Conservation (phyloP, 2,888 invertebrate genomes). For the Habrosyne pyritoides region DNA sequence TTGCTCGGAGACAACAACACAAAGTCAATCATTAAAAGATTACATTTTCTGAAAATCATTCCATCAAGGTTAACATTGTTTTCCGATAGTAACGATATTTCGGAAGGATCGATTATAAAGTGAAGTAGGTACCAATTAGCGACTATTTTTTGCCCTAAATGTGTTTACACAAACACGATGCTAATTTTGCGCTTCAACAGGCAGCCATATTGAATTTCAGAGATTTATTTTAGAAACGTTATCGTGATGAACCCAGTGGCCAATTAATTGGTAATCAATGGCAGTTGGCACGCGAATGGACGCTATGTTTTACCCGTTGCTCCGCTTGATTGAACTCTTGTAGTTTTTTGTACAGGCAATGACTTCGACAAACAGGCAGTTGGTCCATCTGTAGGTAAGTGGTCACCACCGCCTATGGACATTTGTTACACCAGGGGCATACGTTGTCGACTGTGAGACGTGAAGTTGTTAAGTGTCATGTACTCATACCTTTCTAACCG, state of each 20-base stretch:
- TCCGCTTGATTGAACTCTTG: neutral
- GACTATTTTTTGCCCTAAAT: neutral
- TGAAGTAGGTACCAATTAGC: neutral
- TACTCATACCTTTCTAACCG: no score
- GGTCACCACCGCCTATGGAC: no score
- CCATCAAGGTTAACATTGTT: neutral
- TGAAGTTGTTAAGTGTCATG: no score
- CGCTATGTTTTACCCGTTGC: neutral
- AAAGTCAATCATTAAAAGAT: no score
- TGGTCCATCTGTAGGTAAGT: no score
- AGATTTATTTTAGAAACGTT: conserved; percentile 6
- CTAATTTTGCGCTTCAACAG: conserved; percentile 29
- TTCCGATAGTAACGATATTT: neutral
- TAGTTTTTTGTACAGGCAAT: no score
- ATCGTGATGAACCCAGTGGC: neutral
- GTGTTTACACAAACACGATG: conserved; percentile 6
- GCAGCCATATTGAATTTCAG: conserved; percentile 17
- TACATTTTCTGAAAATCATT: neutral
- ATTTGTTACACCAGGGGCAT: no score
- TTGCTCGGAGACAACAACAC: no score
- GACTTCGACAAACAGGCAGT: no score
- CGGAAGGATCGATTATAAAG: neutral
- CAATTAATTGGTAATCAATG: neutral
- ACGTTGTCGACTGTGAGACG: no score
- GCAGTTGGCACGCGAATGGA: neutral